Evolutionary conservation across 2,113 vertebrate genomes (phyloP), one percentile per base, ranked within the genome.

Genomic region (Calyptomena viridis): DNA sequence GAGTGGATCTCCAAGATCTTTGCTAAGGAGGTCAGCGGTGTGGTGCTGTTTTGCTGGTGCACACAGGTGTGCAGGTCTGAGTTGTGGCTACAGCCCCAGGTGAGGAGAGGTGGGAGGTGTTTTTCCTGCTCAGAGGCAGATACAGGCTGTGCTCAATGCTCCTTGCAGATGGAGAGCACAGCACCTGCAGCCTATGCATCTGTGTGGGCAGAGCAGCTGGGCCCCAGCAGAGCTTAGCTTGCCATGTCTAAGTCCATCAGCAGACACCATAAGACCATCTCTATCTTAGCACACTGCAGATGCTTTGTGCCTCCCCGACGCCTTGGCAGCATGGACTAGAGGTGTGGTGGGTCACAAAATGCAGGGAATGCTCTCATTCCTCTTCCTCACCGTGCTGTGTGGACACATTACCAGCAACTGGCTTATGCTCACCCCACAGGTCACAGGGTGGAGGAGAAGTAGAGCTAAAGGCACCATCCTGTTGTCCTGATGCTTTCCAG

Each of bases 211-310:
- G 64, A 75, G 18, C 93, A 93, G 95, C 94, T 92, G 91, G 94
- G 89, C 35, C 72, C 86, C 89, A 52, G 84, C 69, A 91, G 60
- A 93, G 89, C 93, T 95, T 89, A 96, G 96, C 96, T 95, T 68
- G 86, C 94, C 89, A 75, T 0, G 56, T 95, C 95, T 97, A 92
- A 97, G 96, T 94, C 96, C 86, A 75, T 95, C 93, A 81, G 93
- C 96, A 97, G 96, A 97, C 96, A 24, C 80, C 69, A 4, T 97
- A 97, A 96, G 93, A 95, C 86, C 93, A 75, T 80, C 73, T 96
- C 89, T 71, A 93, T 21, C 95, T 96, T 75, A 97, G 94, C 90
- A n/a, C 22, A 0, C 68, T 64, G 84, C 86, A 93, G 95, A 75
- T 81, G 91, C 94, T 94, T 56, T 14, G 84, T 60, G 86, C 90